Conservation (phyloP, 2,888 invertebrate genomes). For the Lacanobia wlatinum region DNA sequence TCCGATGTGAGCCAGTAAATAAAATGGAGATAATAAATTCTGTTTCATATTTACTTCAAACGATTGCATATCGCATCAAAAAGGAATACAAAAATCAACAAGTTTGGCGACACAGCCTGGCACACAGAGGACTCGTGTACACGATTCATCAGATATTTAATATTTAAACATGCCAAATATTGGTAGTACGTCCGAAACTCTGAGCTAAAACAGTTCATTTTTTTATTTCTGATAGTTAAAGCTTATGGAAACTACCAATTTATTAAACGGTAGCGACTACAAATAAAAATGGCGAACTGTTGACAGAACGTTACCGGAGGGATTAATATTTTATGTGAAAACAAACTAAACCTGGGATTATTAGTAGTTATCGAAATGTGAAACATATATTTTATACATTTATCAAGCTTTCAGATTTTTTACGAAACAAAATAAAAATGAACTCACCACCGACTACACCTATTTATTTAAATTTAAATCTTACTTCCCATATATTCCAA, state of each 20-base stretch:
- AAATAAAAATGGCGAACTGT: constrained; percentile 21
- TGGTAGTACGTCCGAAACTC: constrained; percentile 27
- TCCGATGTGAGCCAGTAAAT: constrained; percentile 50
- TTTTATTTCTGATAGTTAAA: neutral
- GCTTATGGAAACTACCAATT: constrained; percentile 13
- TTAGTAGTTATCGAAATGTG: neutral
- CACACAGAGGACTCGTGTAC: constrained; percentile 39
- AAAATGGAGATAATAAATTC: constrained; percentile 69
- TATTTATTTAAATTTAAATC: no score
- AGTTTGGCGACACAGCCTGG: constrained; percentile 56
- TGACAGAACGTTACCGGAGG: neutral
- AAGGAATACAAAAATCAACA: constrained; percentile 70
- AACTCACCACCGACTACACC: no score
- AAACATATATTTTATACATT: neutral
- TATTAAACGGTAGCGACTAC: constrained; percentile 5
- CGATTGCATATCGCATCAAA: constrained; percentile 71
- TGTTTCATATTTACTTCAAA: constrained; percentile 69
- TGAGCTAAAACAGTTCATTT: constrained; percentile 29
- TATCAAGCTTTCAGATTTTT: neutral
- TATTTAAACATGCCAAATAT: constrained; percentile 54
- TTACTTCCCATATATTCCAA: no score
- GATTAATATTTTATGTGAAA: constrained; percentile 10
- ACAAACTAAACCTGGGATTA: neutral
- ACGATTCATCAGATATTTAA: constrained; percentile 44
- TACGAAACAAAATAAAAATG: no score